Percentiles rank a stretch among this genome's conserved stretches.
Evolutionary conservation across 2,888 invertebrate genomes (phyloP).

Genomic region (Drosophila gaucha): DNA sequence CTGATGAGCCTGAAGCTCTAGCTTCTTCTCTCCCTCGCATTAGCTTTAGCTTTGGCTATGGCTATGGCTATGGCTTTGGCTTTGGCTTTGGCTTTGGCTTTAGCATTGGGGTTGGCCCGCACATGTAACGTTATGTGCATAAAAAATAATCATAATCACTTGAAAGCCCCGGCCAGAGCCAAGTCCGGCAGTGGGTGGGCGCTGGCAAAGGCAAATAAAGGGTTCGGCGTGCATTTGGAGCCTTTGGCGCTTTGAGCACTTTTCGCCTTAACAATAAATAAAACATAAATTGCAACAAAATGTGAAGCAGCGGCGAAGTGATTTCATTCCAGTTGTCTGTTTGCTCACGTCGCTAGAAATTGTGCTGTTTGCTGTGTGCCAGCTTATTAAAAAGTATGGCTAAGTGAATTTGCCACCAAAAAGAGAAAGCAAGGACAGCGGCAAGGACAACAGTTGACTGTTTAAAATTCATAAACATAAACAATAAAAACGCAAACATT

Average conservation of each 20-base stretch:
- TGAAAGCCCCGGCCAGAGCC: conserved; percentile 66
- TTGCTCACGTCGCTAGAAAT: conserved; percentile 24
- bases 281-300: conserved; percentile 60
- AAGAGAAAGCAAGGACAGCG: neutral
- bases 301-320: conserved; percentile 35
- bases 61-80: conserved; percentile 38
- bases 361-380: conserved; percentile 40
- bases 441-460: conserved; percentile 15
- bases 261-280: conserved; percentile 55
- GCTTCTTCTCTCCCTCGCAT: conserved; percentile 33
- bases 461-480: conserved; percentile 46
- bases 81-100: conserved; percentile 24
- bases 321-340: conserved; percentile 29
- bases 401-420: conserved; percentile 61
- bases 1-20: conserved; percentile 56
- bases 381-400: conserved; percentile 67
- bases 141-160: conserved; percentile 80
- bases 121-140: conserved; percentile 71
- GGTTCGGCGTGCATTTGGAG: conserved; percentile 28
- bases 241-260: conserved; percentile 65
- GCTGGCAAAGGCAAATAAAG: conserved; percentile 45
- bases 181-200: conserved; percentile 10
- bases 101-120: conserved; percentile 40
- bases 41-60: conserved; percentile 15
- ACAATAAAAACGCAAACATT: conserved; percentile 27